Evolutionary conservation across 1,140 invertebrate genomes (phyloP).

Genomic region (Papilio aristodemus): DNA sequence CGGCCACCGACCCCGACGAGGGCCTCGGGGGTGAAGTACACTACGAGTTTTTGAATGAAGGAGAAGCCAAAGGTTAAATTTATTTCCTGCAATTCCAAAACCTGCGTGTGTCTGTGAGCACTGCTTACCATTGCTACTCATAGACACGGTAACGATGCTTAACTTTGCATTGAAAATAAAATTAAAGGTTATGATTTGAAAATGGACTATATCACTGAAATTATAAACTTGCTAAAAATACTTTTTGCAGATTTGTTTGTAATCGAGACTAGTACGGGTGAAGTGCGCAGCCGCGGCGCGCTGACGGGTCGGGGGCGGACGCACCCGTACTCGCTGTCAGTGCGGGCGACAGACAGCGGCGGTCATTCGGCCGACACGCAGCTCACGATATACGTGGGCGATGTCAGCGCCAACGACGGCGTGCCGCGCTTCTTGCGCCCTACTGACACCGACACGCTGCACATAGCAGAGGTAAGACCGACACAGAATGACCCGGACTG

Average conservation of each 20-base stretch:
- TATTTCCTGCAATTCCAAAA: neutral
- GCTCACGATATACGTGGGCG: conserved; percentile 87
- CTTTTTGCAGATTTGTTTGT: conserved; percentile 82
- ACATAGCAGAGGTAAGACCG: conserved; percentile 84
- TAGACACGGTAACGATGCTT: too few species aligned
- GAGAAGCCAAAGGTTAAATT: conserved; percentile 84
- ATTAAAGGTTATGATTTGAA: too few species aligned
- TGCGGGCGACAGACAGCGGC: conserved; percentile 87
- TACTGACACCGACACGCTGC: conserved; percentile 85
- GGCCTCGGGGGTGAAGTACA: conserved; percentile 84
- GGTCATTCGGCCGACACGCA: conserved; percentile 83
- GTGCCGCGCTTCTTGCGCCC: conserved; percentile 89
- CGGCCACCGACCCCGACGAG: conserved; percentile 89
- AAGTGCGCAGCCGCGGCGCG: conserved; percentile 83
- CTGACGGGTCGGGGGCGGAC: conserved; percentile 89
- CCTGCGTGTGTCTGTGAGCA: too few species aligned
- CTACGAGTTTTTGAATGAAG: conserved; percentile 87
- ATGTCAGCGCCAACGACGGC: conserved; percentile 91
- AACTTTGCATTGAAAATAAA: too few species aligned
- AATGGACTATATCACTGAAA: too few species aligned
- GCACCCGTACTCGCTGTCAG: conserved; percentile 86
- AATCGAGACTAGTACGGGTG: conserved; percentile 85
- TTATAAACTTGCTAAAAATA: too few species aligned
- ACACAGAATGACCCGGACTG: neutral
- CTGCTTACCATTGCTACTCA: too few species aligned